Base-by-base conservation (phyloP, 2,113 vertebrate species). In the Rhinichthys klamathensis region DNA sequence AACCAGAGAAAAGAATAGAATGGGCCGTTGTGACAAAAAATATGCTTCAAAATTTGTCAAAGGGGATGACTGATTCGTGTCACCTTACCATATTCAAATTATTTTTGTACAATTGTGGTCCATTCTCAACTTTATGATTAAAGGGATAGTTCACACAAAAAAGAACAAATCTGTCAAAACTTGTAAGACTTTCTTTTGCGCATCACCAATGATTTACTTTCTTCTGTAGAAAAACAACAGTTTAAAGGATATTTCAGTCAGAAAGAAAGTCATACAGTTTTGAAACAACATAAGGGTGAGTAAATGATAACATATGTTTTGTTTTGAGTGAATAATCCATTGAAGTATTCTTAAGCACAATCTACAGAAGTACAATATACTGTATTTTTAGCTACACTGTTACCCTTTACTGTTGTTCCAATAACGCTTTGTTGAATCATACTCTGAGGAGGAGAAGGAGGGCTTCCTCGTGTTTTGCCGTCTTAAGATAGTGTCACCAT, bases 401-500 rank as follows among this genome's bases (percentile, higher is more conserved):
- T 18, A 49, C 63, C 41, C 44, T 49, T 30, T 51, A 51, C 15
- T 75, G 15, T 58, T 16, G 11, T 58, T 21, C 30, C 27, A 38
- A 3, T 8, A 58, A 77, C 58, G 49, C 75, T 77, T 77, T 58
- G 58, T 41, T 80, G 58, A 46, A 27, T 80, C 38, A 23, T 70
- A 38, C 35, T 70, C 67, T 70, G 67, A 41, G 35, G 67, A n/a
- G 21, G 0, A 9, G 21, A 3, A 21, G 35, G 6, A 35, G 21
- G 32, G 54, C 6, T 60, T 13, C n/a, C 63, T 38, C 12, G 25
- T n/a, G 6, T 51, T 63, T 30, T 61, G 35, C 83, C 49, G 61
- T 85, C 35, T 87, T 70, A 77, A 82, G 63, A 88, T 23, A 49
- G 72, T 63, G 79, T 85, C 60, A 41, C 18, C 63, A 69, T 27